These are phyloP conservation scores for Monodelphis domestica DNA, from an alignment of 2,797 vertebrate species.

Conservation along the genomic window DNA sequence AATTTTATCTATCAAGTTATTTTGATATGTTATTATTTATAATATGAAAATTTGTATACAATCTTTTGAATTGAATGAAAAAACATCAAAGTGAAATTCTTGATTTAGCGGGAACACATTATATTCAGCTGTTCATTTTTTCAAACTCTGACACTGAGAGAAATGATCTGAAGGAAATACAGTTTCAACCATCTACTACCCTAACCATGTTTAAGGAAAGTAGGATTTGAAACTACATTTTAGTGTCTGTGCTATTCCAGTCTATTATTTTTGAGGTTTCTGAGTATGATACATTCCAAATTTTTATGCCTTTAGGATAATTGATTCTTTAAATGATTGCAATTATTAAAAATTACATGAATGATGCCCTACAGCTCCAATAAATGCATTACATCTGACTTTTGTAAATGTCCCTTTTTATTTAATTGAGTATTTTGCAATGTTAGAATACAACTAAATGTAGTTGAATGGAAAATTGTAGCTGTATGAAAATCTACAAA, in stretches of 20 bases:
- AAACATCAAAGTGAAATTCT: neutral
- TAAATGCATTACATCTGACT: neutral
- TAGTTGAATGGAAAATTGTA: neutral
- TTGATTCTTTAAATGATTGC: neutral
- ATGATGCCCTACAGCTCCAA: neutral
- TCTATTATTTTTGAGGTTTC: neutral
- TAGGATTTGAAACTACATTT: neutral
- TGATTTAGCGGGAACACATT: neutral
- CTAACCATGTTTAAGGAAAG: neutral
- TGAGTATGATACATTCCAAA: neutral
- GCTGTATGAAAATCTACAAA: neutral
- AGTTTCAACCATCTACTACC: neutral
- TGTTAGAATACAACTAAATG: neutral
- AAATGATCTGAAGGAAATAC: neutral
- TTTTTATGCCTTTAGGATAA: neutral
- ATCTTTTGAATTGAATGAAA: neutral
- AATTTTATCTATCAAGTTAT: neutral
- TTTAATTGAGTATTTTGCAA: neutral
- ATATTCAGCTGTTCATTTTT: neutral
- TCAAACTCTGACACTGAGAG: neutral
- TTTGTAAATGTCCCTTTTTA: neutral
- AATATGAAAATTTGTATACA: neutral
- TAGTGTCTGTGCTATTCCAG: neutral
- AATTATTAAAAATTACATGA: neutral
- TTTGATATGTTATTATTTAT: neutral